Percentiles rank a stretch among this genome's conserved stretches.
These are phyloP conservation scores for Pangasius krempfi DNA, from an alignment of 2,797 vertebrate genomes.

Conservation along the genomic window DNA sequence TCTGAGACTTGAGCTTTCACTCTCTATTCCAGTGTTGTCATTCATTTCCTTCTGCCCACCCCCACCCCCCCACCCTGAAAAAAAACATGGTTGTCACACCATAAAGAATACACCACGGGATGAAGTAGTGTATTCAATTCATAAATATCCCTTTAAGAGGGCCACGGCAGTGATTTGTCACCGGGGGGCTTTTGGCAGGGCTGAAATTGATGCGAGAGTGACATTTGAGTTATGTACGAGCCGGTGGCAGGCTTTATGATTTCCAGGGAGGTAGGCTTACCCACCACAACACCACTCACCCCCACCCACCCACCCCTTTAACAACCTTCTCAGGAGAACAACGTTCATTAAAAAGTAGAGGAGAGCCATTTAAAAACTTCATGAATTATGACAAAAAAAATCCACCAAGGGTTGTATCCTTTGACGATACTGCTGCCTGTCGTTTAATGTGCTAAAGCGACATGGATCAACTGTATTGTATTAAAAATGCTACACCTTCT, in stretches of 20 bases:
- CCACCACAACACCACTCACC: conserved; percentile 38
- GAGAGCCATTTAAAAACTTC: conserved; percentile 54
- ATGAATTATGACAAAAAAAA: conserved; percentile 49
- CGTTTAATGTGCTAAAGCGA: conserved; percentile 53
- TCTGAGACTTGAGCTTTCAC: conserved; percentile 32
- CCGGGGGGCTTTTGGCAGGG: conserved; percentile 51
- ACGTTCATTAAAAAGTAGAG: conserved; percentile 52
- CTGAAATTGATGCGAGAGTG: conserved; percentile 59
- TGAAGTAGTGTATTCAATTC: conserved; percentile 60
- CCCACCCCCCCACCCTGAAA: not conserved
- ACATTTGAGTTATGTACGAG: conserved; percentile 62
- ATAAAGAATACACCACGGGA: conserved; percentile 50
- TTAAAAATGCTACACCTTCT: conserved; percentile 54
- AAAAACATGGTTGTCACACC: conserved; percentile 56
- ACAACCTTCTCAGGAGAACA: conserved; percentile 32
- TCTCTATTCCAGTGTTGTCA: conserved; percentile 49
- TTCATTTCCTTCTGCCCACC: conserved; percentile 44
- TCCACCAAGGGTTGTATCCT: conserved; percentile 42
- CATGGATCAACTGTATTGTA: conserved; percentile 61
- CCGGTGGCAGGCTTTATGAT: conserved; percentile 55
- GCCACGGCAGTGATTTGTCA: conserved; percentile 59
- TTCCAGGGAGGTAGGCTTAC: conserved; percentile 51
- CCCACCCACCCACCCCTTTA: not conserved
- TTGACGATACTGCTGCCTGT: conserved; percentile 57
- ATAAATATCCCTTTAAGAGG: conserved; percentile 61